Percentiles rank a stretch among this genome's conserved stretches.
These are phyloP conservation scores for Pachypeltis micranthus DNA, from an alignment of 1,140 invertebrate genomes.

Conservation along the genomic window DNA sequence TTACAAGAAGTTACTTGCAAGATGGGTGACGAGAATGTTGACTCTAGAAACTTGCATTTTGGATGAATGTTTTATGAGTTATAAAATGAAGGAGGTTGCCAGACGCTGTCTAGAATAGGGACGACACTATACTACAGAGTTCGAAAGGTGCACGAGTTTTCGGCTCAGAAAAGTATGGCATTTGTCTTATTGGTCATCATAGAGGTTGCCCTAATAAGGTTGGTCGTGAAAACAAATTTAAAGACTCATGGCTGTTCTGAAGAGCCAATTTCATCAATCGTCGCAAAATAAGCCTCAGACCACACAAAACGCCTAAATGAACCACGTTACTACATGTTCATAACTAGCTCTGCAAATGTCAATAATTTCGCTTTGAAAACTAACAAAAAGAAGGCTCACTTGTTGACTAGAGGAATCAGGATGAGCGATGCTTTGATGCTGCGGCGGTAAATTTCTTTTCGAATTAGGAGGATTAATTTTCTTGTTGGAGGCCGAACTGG, in stretches of 20 bases:
- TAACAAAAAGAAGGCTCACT: background rate
- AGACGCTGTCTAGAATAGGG: too few relatives aligned
- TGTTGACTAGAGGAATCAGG: background rate
- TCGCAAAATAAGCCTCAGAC: too few relatives aligned
- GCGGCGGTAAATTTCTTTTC: background rate
- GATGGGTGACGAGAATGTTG: background rate
- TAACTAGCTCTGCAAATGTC: background rate
- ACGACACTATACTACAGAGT: too few relatives aligned
- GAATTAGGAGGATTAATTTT: background rate
- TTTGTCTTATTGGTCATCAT: too few relatives aligned
- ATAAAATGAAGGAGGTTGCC: too few relatives aligned
- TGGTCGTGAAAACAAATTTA: background rate
- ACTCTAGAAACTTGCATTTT: background rate
- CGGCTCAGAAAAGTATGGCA: too few relatives aligned
- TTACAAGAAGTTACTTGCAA: background rate
- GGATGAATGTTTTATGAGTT: too few relatives aligned
- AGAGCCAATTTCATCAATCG: background rate
- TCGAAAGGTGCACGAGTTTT: too few relatives aligned
- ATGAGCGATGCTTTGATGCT: background rate
- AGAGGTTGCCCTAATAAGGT: background rate
- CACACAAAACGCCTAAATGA: too few relatives aligned
- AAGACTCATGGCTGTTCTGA: background rate
- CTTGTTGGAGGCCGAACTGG: background rate
- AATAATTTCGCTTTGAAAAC: background rate
- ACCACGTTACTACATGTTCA: too few relatives aligned